These are phyloP conservation scores for Phalacrocorax brasilianus DNA, from an alignment of 2,113 vertebrate genomes.

Conservation along the genomic window DNA sequence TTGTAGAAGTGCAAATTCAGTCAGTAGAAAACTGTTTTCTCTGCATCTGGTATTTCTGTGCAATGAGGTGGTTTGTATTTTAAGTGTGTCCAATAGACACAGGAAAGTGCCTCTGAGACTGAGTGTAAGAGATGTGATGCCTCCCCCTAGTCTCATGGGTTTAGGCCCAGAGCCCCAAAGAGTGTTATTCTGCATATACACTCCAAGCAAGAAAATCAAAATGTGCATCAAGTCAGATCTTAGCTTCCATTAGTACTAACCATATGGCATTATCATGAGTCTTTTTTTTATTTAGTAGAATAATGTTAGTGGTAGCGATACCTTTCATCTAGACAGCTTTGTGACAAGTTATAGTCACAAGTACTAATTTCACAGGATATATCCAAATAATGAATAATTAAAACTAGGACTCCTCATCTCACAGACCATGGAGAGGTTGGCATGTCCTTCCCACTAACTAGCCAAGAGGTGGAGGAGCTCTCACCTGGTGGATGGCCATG, in stretches of 20 bases:
- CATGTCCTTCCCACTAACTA: slow-evolving; percentile 65
- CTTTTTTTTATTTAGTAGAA: background rate
- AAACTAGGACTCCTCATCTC: slow-evolving; percentile 69
- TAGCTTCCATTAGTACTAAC: background rate
- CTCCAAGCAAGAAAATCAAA: slow-evolving; percentile 8
- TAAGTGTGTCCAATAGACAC: background rate
- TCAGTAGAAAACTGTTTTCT: slow-evolving; percentile 23
- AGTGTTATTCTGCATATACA: background rate
- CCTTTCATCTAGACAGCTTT: slow-evolving; percentile 63
- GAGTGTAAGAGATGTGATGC: background rate
- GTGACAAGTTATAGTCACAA: slow-evolving; percentile 34
- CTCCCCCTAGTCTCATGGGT: background rate
- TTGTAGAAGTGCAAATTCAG: slow-evolving; percentile 47
- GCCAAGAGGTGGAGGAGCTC: slow-evolving; percentile 53
- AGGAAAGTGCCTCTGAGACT: background rate
- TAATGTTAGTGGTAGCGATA: background rate
- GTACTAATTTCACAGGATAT: slow-evolving; percentile 55
- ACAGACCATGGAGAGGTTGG: slow-evolving; percentile 43
- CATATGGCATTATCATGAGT: slow-evolving; percentile 36
- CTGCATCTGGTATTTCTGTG: background rate
- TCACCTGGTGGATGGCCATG: slow-evolving; percentile 62
- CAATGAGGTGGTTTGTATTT: background rate
- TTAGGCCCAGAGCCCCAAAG: background rate
- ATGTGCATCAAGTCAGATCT: background rate
- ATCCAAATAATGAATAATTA: slow-evolving; percentile 74